Percentiles rank a stretch among this genome's conserved stretches.
phyloP scores from a whole-genome alignment of 2,797 vertebrate genomes.

The Austrolebias charrua region DNA sequence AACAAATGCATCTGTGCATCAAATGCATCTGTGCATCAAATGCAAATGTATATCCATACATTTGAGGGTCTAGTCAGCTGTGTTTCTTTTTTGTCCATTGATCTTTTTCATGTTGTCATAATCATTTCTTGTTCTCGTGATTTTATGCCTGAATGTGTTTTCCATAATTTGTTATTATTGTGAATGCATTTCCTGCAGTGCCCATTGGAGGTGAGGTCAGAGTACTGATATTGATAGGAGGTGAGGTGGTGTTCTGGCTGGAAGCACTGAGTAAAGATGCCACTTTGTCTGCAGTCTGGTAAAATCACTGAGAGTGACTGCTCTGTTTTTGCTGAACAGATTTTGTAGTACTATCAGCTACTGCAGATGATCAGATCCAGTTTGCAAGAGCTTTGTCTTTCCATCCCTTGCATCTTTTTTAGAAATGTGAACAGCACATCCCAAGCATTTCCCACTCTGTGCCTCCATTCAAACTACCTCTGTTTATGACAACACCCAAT shows the following conservation, averaged over 20 bases:
- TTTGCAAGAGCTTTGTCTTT: conserved; percentile 5
- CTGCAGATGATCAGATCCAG: conserved; percentile 9
- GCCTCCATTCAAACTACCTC: conserved; percentile 18
- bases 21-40: too few relatives aligned
- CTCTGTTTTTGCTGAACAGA: conserved; percentile 20
- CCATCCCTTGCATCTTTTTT: conserved; percentile 7
- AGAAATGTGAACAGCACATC: conserved; percentile 8
- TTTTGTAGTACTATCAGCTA: not conserved
- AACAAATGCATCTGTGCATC: not conserved
- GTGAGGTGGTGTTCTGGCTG: conserved; percentile 65
- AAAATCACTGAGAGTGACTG: conserved; percentile 38
- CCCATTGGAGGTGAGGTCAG: conserved; percentile 84
- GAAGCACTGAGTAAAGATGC: conserved; percentile 36
- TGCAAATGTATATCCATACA: too few relatives aligned
- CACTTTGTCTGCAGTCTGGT: conserved; percentile 35
- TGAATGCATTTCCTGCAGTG: conserved; percentile 60
- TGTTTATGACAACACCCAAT: conserved; percentile 40
- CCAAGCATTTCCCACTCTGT: conserved; percentile 17
- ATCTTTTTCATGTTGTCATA: conserved; percentile 8
- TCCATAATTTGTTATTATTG: conserved; percentile 37
- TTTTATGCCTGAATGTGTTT: conserved; percentile 20
- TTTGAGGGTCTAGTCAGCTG: not conserved
- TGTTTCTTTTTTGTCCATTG: conserved; percentile 1
- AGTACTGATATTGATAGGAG: conserved; percentile 86
- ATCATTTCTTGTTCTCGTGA: conserved; percentile 21